phyloP scores from a whole-genome alignment of 2,797 vertebrate species.

The Falco naumanni region DNA sequence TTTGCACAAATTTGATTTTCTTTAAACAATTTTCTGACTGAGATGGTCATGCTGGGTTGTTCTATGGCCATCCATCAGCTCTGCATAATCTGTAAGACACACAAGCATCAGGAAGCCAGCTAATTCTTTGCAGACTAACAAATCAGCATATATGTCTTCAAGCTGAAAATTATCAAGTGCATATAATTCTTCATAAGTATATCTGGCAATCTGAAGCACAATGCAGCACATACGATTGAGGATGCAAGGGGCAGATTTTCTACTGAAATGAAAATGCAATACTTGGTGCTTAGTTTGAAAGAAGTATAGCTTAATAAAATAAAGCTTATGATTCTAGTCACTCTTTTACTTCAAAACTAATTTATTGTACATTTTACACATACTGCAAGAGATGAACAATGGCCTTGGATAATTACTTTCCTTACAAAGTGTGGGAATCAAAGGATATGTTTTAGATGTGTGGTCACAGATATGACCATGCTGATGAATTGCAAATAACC shows the following conservation, averaged over 20 bases:
- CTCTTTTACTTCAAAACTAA: conserved; percentile 30
- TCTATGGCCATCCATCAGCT: background rate
- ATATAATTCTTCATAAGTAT: background rate
- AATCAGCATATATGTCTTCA: background rate
- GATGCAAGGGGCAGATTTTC: background rate
- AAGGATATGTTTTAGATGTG: conserved; percentile 22
- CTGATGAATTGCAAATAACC: conserved; percentile 33
- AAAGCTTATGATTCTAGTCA: conserved; percentile 35
- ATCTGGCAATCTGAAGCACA: background rate
- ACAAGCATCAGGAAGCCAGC: background rate
- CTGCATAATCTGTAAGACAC: background rate
- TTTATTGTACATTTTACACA: conserved; percentile 1
- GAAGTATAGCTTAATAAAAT: conserved; percentile 27
- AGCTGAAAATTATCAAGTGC: conserved; percentile 16
- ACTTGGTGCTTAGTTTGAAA: conserved; percentile 19
- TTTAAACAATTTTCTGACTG: background rate
- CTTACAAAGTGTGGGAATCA: conserved; percentile 8
- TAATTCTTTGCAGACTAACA: conserved; percentile 17
- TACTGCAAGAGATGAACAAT: background rate
- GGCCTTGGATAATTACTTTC: conserved; percentile 11
- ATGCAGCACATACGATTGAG: background rate
- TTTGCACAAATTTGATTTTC: background rate
- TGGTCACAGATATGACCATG: background rate
- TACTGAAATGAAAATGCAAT: background rate
- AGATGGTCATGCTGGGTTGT: background rate